Conservation (phyloP, 2,888 invertebrate species). For the Meliscaeva auricollis region DNA sequence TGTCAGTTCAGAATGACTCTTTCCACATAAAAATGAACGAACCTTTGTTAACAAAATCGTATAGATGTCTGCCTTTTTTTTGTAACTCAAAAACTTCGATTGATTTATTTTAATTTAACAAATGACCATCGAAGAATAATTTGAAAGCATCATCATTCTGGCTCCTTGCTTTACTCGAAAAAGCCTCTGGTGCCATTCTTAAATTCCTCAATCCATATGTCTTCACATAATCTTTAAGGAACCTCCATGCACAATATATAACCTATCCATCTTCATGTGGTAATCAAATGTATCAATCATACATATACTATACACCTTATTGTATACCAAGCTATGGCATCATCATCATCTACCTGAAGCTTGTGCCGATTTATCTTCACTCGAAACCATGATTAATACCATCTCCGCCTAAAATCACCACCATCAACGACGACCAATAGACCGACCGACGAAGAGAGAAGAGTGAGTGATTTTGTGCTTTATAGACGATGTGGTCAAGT, state of each 20-base stretch:
- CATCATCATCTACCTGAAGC: constrained; percentile 37
- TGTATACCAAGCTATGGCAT: background rate
- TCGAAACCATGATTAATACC: constrained; percentile 68
- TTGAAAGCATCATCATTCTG: constrained; percentile 24
- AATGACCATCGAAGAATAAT: constrained; percentile 8
- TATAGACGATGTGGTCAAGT: constrained; percentile 39
- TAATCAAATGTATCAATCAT: constrained; percentile 64
- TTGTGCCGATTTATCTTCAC: constrained; percentile 35
- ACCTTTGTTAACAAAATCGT: no score
- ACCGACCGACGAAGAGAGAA: constrained; percentile 2
- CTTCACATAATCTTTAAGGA: constrained; percentile 30
- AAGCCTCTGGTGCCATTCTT: background rate
- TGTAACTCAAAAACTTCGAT: background rate
- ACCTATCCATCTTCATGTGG: constrained; percentile 42
- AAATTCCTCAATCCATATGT: constrained; percentile 28
- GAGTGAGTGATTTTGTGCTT: constrained; percentile 20
- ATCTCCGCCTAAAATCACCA: constrained; percentile 68
- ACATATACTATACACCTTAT: background rate
- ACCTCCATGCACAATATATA: background rate
- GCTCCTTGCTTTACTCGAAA: constrained; percentile 28
- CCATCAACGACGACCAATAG: no score
- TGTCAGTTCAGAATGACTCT: no score
- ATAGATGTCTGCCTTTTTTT: background rate
- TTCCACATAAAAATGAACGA: no score
- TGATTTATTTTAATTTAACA: constrained; percentile 35